Evolutionary conservation across 2,113 vertebrate species (phyloP), one percentile per base, ranked within the genome.

Genomic region (Proterorhinus semilunaris): DNA sequence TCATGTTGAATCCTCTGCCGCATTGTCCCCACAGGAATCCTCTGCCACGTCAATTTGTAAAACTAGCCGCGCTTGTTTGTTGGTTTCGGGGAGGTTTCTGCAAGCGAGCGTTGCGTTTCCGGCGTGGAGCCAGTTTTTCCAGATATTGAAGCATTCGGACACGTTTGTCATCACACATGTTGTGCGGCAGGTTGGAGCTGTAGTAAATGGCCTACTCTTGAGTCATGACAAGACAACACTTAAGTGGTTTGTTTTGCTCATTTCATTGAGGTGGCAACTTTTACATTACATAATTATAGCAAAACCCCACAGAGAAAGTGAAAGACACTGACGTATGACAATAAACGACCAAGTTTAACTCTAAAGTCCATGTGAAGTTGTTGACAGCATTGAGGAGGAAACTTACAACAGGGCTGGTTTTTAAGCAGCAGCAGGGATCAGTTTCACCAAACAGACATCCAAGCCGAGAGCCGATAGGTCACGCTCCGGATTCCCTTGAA

Each of bases 61-160:
- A 90, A 90, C 86, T 67, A 67, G 88, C 64, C 81, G 8, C 76
- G 65, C 91, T 91, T 72, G 90, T 92, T 91, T 86, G 68, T 80
- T 68, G 79, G 90, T 92, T 91, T 92, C 89, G 76, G 76, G 81
- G 58, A 72, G 83, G 88, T 83, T 86, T 69, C 83, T 81, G 3
- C 55, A 45, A 8, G 1, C 1, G 27, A 11, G 75, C 63, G 45
- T 88, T 87, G 75, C 83, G 6, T 90, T 87, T 82, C 85, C 69
- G 36, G 16, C 47, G 0, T 3, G 27, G 13, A 87, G 84, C 90
- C 86, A 81, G 90, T 90, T 88, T 87, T 89, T 90, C 90, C 82
- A 83, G 84, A 68, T 55, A 27, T 71, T 65, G 71, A 71, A 69
- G 71, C 52, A 15, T 36, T 78, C 66, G 16, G 27, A 4, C 10